Evolutionary conservation across 2,797 vertebrate genomes (phyloP), one percentile per base, ranked within the genome.

Genomic region (Paguma larvata): DNA sequence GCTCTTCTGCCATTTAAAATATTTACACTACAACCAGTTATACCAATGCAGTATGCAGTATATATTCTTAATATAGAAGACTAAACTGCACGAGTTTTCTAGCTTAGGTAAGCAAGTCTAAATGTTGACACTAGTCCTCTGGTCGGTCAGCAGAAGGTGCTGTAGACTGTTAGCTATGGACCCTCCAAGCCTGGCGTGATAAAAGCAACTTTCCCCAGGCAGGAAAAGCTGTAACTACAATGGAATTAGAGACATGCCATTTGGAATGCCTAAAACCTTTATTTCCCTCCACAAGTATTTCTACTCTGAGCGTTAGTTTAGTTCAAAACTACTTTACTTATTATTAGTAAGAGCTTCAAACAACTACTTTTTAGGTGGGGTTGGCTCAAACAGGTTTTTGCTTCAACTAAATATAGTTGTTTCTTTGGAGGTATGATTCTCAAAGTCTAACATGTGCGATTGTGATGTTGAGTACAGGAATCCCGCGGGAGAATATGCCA

Each of bases 101-200:
- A 67, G 53, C 75, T 18, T 25, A 94, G 89, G 93, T 89, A 51
- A 98, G 85, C 56, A 95, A n/a, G 62, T 62, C 21, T 9, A 56
- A 67, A 21, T 75, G 73, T 19, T 59, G 62, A 0, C 82, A 62
- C 67, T 94, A 90, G 44, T 44, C 65, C 84, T 67, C n/a, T 13
- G 6, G 25, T 4, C 18, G 65, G 89, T 95, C 96, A 96, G 97
- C 95, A 98, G 97, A 98, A 98, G 97, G 96, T 97, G 97, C 97
- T 91, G 80, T 48, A 96, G 23, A 97, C 86, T 18, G 84, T 95
- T 84, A 79, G 9, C 91, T 77, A 79, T 18, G 88, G 83, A 46
- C 2, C 38, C 73, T 95, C 70, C 82, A 86, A 91, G 73, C 32
- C 85, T 82, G 70, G 23, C 18, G 0, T 53, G 63, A 15, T 18